Conservation (phyloP, 2,888 invertebrate species). For the Neoitamus cyanurus region DNA sequence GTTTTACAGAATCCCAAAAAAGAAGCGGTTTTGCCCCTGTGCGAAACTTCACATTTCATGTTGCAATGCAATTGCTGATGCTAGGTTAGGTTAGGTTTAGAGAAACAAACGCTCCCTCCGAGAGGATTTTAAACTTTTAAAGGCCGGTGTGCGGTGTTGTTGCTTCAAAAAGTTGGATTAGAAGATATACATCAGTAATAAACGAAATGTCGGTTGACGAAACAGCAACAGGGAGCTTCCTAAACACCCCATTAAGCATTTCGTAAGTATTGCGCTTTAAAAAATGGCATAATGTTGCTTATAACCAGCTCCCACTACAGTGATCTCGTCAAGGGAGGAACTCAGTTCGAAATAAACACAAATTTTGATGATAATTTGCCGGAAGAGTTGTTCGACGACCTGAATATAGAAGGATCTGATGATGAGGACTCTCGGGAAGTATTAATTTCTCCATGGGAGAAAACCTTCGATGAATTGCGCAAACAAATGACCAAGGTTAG, state of each 20-base stretch:
- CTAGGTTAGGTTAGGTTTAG: no score
- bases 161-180: no score
- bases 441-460: slow-evolving; percentile 62
- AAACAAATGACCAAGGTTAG: slow-evolving; percentile 58
- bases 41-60: no score
- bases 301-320: slow-evolving; percentile 51
- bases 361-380: slow-evolving; percentile 58
- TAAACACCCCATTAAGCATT: background rate
- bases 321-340: slow-evolving; percentile 57
- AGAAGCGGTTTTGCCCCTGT: no score
- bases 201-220: background rate
- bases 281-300: background rate
- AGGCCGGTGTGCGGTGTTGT: no score
- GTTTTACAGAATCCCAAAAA: no score
- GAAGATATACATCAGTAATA: background rate
- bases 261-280: background rate
- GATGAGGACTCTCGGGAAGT: slow-evolving; percentile 54
- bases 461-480: slow-evolving; percentile 60
- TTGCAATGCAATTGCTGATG: no score
- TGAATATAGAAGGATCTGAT: slow-evolving; percentile 56
- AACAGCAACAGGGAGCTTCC: background rate
- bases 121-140: no score
- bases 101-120: no score
- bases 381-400: slow-evolving; percentile 55
- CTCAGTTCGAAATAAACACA: slow-evolving; percentile 61